Evolutionary conservation across 2,888 invertebrate genomes (phyloP), one percentile per base, ranked within the genome.

Genomic region (Exocentrus adspersus): DNA sequence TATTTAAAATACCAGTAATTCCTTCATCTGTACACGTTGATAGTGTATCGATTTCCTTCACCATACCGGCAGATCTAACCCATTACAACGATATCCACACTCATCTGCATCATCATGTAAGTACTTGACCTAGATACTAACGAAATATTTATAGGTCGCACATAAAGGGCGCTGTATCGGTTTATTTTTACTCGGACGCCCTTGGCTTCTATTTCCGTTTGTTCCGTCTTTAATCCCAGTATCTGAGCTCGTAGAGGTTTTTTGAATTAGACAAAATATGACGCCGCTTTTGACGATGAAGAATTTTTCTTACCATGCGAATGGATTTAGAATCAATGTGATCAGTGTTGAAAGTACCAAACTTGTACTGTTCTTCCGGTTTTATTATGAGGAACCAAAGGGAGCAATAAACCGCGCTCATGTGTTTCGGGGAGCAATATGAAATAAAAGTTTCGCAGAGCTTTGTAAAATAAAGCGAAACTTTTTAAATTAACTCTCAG

Each of bases 71-170:
- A n/a, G 37, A 1, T 1, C 30, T 2, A 6, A n/a, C 12, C 12
- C 37, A 37, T n/a, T 37, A 37, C 14, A 37, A 12, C 37, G n/a
- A 37, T n/a, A n/a, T 37, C 37, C 37, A 1, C n/a, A 37, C 37
- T 10, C 37, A 37, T 37, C 37, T 37, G 37, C 37, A 37, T 37
- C n/a, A 12, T 37, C 37, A 37, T 6, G n/a, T 37, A 12, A 37
- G n/a, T 9, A 37, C 32, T 10, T 10, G 32, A 32, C 37, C 37
- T 37, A n/a, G 37, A 37, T 37, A 37, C 12, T 37, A 37, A 37
- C n/a, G 37, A 37, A 37, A 37, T 37, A 37, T 37, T 37, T 37
- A 37, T 37, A 37, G 37, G 37, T 37, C 37, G 14, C 37, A 37
- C 2, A 37, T 37, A 37, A n/a, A 37, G 37, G 37, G 37, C 37